These are phyloP conservation scores for Ochropacha duplaris DNA, from an alignment of 2,888 invertebrate genomes.

Conservation along the genomic window DNA sequence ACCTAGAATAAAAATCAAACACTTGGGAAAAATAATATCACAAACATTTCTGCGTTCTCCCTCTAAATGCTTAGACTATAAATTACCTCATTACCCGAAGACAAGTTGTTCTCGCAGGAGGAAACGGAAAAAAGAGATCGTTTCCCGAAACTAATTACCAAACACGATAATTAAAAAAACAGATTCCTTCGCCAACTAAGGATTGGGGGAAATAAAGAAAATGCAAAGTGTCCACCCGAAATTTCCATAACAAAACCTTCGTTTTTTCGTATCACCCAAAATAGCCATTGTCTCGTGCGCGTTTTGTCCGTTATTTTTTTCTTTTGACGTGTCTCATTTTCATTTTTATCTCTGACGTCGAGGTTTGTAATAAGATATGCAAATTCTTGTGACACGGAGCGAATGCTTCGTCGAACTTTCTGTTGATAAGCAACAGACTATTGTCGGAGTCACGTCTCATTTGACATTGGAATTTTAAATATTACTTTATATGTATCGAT, in stretches of 20 bases:
- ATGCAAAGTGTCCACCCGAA: conserved; percentile 79
- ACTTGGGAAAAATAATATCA: neutral
- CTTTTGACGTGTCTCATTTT: conserved; percentile 78
- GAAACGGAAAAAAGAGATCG: conserved; percentile 72
- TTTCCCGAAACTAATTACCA: conserved; percentile 81
- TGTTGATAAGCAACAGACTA: conserved; percentile 42
- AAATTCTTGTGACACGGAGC: conserved; percentile 62
- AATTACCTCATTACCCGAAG: conserved; percentile 75
- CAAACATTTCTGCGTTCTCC: conserved; percentile 5
- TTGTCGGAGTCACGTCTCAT: conserved; percentile 32
- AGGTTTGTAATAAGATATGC: conserved; percentile 81
- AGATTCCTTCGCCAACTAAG: conserved; percentile 67
- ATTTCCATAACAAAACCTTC: conserved; percentile 79
- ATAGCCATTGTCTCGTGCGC: conserved; percentile 77
- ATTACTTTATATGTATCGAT: conserved; percentile 1
- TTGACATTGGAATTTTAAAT: conserved; percentile 15
- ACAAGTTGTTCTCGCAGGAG: conserved; percentile 70
- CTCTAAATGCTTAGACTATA: conserved; percentile 55
- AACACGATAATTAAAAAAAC: conserved; percentile 83
- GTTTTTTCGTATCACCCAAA: conserved; percentile 76
- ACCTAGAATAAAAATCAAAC: neutral
- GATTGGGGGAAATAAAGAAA: conserved; percentile 75
- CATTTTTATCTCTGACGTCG: conserved; percentile 75
- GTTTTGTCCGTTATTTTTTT: conserved; percentile 70
- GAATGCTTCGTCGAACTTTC: conserved; percentile 52